Evolutionary conservation across 2,888 invertebrate genomes (phyloP).

Genomic region (Venusia cambrica): DNA sequence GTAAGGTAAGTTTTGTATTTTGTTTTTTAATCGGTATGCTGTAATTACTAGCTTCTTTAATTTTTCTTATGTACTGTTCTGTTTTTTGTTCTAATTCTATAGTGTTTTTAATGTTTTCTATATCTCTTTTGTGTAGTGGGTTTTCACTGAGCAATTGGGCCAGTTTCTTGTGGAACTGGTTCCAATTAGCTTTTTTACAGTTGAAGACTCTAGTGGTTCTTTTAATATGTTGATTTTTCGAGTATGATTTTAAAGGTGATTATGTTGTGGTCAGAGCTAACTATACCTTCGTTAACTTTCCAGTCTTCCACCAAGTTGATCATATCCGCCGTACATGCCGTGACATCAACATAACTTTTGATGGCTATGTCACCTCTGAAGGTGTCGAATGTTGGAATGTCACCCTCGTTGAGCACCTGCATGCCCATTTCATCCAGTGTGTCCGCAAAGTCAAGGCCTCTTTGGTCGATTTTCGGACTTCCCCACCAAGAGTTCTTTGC

Average conservation of each 20-base stretch:
- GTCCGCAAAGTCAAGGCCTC: conserved; percentile 18
- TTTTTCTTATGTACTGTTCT: conserved; percentile 1
- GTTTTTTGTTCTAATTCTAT: conserved; percentile 2
- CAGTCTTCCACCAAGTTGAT: no score
- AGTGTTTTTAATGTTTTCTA: conserved; percentile 8
- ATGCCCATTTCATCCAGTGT: conserved; percentile 20
- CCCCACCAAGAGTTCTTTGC: conserved; percentile 28
- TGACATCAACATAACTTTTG: conserved; percentile 23
- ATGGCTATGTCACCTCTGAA: no score
- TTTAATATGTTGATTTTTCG: conserved; percentile 6
- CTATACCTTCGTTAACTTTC: conserved; percentile 15
- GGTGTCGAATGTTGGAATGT: no score
- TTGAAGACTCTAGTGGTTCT: conserved; percentile 15
- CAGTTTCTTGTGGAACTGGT: conserved; percentile 15
- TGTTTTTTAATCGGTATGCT: conserved; percentile 8
- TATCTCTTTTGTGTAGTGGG: conserved; percentile 4
- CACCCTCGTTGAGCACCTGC: conserved; percentile 32
- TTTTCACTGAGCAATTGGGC: conserved; percentile 7
- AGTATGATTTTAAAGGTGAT: conserved; percentile 25
- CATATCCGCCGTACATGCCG: conserved; percentile 24
- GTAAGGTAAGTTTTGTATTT: conserved; percentile 8
- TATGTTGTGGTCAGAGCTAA: conserved; percentile 30
- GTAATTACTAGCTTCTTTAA: conserved; percentile 4
- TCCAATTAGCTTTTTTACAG: conserved; percentile 15
- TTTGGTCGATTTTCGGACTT: conserved; percentile 11